Conservation (phyloP, 2,113 vertebrate species). For the Sylvilagus bachmani region DNA sequence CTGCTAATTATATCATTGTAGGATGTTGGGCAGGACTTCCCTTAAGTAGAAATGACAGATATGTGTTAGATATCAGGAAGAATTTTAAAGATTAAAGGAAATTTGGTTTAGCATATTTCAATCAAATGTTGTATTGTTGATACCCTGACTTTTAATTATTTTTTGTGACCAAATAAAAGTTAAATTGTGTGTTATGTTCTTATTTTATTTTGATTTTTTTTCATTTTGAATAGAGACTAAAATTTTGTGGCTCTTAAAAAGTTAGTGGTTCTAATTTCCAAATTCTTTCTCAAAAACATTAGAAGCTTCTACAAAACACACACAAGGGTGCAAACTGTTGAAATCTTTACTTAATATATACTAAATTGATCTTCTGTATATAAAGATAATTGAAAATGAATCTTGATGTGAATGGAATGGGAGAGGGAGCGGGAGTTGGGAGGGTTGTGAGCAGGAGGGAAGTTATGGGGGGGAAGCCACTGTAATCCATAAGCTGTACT, state of each 20-base stretch:
- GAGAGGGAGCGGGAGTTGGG: too few species aligned
- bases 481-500: too few species aligned
- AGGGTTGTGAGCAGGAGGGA: too few species aligned
- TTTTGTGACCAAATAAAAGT: background rate
- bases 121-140: background rate
- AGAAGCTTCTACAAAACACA: background rate
- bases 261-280: background rate
- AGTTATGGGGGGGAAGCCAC: too few species aligned
- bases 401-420: too few species aligned
- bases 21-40: background rate
- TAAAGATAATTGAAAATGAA: too few species aligned
- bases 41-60: background rate
- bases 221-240: background rate
- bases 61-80: background rate
- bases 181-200: background rate
- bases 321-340: too few species aligned
- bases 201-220: background rate
- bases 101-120: background rate
- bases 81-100: slow-evolving; percentile 13
- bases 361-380: too few species aligned
- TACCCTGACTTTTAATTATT: background rate
- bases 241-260: background rate
- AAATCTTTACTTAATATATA: too few species aligned
- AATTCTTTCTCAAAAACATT: background rate
- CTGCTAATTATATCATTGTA: slow-evolving; percentile 42